Evolutionary conservation across 2,888 invertebrate species (phyloP), one percentile per base, ranked within the genome.

Genomic region (Hirtodrosophila histrioides): DNA sequence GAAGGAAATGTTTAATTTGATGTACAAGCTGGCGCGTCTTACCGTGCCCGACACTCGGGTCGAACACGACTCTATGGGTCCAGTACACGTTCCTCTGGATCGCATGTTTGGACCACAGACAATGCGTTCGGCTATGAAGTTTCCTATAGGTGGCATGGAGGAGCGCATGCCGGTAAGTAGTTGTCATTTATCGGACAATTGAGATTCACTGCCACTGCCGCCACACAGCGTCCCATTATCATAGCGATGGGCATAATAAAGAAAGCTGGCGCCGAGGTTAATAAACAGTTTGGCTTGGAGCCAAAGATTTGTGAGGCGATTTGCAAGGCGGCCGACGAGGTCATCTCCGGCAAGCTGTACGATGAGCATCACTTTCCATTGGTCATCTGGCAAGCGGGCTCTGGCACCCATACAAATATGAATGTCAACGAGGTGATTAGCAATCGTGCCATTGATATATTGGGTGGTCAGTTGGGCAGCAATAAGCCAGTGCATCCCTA

Each of bases 311-410:
- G 97, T 8, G 95, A 96, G 51, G 96, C 97, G 0, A 98, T 99
- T 69, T 94, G 95, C 64, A 92, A 94, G 90, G 99, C 98, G 17
- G 96, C 97, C 7, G 97, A 98, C 89, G 98, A 98, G 89, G 97
- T 99, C 1, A 97, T 98, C 71, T 95, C 95, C 43, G 99, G 98
- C 27, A 95, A 97, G 90, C 93, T 99, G 39, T 97, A 97, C 29
- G 75, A 84, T 90, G 97, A 97, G 23, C 46, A 80, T 3, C 98
- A 99, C 92, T 99, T 99, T 90, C 99, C 99, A 0, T 92, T 99
- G 40, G 97, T 97, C 67, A 97, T 99, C 88, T 99, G 99, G 99
- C 99, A 99, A 93, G 99, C 99, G 0, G 99, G 99, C 3, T 98
- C 98, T 24, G 99, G 99, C 4, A 98, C 98, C 0, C 99, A 99